Evolutionary conservation across 92 coral and sea anemone genomes (phyloP).

Genomic region (Epizoanthus ramosus): DNA sequence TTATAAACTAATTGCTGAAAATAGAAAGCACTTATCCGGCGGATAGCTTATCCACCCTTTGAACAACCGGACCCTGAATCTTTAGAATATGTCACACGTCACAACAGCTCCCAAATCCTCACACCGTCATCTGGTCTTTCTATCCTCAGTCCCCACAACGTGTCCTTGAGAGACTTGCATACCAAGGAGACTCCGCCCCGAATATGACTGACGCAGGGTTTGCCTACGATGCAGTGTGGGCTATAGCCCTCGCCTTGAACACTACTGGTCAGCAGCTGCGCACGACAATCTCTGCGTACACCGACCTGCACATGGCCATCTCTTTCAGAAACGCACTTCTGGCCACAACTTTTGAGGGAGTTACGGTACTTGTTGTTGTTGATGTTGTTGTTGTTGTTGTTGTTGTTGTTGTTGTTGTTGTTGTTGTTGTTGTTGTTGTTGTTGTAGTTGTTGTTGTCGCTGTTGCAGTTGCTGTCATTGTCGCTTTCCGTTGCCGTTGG

Average conservation of each 20-base stretch:
- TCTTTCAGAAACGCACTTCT: slow-evolving; percentile 39
- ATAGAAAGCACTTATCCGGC: no score
- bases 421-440: background rate
- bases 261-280: slow-evolving; percentile 34
- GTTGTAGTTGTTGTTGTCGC: background rate
- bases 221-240: slow-evolving; percentile 71
- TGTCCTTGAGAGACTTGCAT: slow-evolving; percentile 32
- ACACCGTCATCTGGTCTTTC: no score
- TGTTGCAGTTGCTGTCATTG: no score
- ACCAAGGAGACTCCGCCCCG: slow-evolving; percentile 1
- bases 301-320: slow-evolving; percentile 14
- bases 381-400: no score
- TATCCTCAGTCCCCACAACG: slow-evolving; percentile 43
- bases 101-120: no score
- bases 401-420: background rate
- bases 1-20: no score
- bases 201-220: slow-evolving; percentile 55
- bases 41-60: no score
- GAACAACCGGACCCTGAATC: no score
- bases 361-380: slow-evolving; percentile 49
- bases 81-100: no score
- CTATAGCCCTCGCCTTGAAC: slow-evolving; percentile 66
- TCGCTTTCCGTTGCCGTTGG: no score
- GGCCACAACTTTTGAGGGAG: slow-evolving; percentile 54
- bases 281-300: slow-evolving; percentile 16